Percentiles rank a stretch among this genome's conserved stretches.
These are phyloP conservation scores for Enoplolaimus lenunculus DNA, from an alignment of 2,888 invertebrate genomes.

Conservation along the genomic window DNA sequence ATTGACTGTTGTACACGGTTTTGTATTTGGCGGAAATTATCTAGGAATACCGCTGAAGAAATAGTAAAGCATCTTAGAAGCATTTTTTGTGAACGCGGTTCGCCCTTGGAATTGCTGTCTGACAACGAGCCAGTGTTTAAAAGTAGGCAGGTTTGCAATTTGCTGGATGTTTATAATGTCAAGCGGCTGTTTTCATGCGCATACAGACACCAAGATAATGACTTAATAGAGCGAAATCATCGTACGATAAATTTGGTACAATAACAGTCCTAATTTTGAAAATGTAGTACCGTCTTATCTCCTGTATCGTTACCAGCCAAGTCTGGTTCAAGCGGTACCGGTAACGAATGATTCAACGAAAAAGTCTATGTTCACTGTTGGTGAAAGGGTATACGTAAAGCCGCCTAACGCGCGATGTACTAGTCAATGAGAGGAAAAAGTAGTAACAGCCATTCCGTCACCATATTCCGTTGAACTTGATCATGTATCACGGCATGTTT, in stretches of 20 bases:
- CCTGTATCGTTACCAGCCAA: no score
- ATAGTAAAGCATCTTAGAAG: background rate
- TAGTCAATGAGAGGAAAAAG: background rate
- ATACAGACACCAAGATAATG: background rate
- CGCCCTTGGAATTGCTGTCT: background rate
- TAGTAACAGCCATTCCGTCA: no score
- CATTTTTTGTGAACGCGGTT: slow-evolving; percentile 11
- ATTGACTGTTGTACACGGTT: background rate
- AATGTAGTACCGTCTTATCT: no score
- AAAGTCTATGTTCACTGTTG: background rate
- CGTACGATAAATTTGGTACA: slow-evolving; percentile 8
- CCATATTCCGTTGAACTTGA: no score
- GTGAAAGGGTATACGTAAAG: background rate
- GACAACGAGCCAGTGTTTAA: slow-evolving; percentile 1
- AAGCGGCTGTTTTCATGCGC: background rate
- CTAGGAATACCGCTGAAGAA: background rate
- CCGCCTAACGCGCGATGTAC: slow-evolving; percentile 13
- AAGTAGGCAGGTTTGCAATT: background rate
- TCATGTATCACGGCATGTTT: no score
- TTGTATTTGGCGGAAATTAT: background rate
- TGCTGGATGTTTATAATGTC: background rate
- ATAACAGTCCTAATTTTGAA: no score
- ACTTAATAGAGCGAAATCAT: background rate
- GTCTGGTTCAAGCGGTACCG: no score
- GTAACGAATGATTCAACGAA: no score